phyloP scores from a whole-genome alignment of 2,888 invertebrate genomes.

The Sarcophaga variegata region DNA sequence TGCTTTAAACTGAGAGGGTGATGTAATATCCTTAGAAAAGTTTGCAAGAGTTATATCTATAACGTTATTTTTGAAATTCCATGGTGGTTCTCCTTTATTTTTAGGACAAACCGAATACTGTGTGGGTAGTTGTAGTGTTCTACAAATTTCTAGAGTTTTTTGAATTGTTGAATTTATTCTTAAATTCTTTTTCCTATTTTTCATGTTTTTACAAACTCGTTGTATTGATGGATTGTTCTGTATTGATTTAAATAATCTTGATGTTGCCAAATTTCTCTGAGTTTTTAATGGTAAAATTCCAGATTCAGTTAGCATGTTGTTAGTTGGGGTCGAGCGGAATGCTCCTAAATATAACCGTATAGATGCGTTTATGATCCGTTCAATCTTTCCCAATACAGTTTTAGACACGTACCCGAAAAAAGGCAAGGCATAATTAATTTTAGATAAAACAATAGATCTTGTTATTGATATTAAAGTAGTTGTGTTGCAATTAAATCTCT shows the following conservation, averaged over 20 bases:
- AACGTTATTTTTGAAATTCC: not conserved
- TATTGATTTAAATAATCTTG: not conserved
- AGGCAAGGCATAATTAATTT: slow-evolving; percentile 17
- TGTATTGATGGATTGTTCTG: not conserved
- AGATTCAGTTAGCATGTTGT: slow-evolving; percentile 5
- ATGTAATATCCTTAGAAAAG: not conserved
- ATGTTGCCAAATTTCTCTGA: not conserved
- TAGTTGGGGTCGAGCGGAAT: slow-evolving; percentile 7
- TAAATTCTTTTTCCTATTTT: not conserved
- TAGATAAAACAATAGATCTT: slow-evolving; percentile 14
- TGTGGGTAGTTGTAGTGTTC: not conserved
- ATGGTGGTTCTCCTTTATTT: not conserved
- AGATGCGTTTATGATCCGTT: not conserved
- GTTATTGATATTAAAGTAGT: slow-evolving; percentile 13
- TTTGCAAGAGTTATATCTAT: slow-evolving; percentile 1
- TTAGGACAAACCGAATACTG: not conserved
- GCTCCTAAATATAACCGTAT: slow-evolving; percentile 6
- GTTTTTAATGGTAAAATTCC: not conserved
- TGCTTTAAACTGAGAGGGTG: not conserved
- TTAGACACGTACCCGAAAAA: not conserved
- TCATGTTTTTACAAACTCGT: not conserved
- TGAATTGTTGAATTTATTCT: not conserved
- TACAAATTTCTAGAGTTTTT: not conserved
- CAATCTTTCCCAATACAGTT: not conserved
- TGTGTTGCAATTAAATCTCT: slow-evolving; percentile 18